Percentiles rank a stretch among this genome's conserved stretches.
These are phyloP conservation scores for Epinotia demarniana DNA, from an alignment of 2,888 invertebrate species.

Conservation along the genomic window DNA sequence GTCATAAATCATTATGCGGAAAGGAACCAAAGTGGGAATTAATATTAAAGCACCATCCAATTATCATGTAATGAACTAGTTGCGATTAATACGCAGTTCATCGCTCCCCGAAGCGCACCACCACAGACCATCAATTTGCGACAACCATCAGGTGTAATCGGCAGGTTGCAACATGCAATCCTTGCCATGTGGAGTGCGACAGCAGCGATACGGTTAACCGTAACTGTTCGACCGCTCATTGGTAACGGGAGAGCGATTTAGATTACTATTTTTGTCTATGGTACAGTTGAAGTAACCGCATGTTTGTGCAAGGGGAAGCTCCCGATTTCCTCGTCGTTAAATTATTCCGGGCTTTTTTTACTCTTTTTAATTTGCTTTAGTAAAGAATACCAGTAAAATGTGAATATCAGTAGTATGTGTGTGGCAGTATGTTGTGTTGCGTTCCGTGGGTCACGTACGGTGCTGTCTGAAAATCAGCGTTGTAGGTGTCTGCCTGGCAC, in stretches of 20 bases:
- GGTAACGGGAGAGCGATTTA: constrained; percentile 44
- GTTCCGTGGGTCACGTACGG: too few species aligned
- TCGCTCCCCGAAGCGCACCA: constrained; percentile 10
- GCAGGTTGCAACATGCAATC: constrained; percentile 38
- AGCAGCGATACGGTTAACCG: constrained; percentile 35
- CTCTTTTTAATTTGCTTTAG: too few species aligned
- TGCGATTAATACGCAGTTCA: constrained; percentile 22
- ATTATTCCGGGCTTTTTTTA: background rate
- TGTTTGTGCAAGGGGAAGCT: background rate
- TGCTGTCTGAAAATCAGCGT: too few species aligned
- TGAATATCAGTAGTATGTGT: too few species aligned
- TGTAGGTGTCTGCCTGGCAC: too few species aligned
- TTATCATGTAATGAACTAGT: constrained; percentile 4
- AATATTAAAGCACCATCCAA: background rate
- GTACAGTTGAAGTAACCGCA: constrained; percentile 1
- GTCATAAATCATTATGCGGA: too few species aligned
- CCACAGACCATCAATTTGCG: constrained; percentile 39
- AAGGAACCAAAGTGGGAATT: background rate
- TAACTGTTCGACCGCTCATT: constrained; percentile 40
- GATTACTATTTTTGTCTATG: constrained; percentile 39
- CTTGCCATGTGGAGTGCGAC: constrained; percentile 45
- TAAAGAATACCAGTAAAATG: too few species aligned
- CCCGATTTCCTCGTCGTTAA: background rate
- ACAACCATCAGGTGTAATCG: constrained; percentile 28
- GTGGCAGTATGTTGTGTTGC: too few species aligned